Conservation (phyloP, 2,113 vertebrate genomes). For the Carlito syrichta region DNA sequence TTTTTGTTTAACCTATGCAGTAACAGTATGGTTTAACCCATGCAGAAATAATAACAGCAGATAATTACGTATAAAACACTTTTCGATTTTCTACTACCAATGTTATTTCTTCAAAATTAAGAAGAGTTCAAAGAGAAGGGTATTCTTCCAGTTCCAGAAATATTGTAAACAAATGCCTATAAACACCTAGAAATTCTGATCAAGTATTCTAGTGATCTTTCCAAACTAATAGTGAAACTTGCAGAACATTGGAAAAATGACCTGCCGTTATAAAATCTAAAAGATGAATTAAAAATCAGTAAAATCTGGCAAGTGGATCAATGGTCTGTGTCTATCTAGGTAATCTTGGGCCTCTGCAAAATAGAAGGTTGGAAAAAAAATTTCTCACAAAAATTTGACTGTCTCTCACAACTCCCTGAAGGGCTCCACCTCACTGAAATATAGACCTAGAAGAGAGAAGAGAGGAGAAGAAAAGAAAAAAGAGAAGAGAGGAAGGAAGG, state of each 20-base stretch:
- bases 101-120: not conserved
- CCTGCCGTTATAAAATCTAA: not conserved
- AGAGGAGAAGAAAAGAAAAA: no score
- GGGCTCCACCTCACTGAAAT: not conserved
- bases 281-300: not conserved
- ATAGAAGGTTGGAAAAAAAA: not conserved
- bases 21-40: not conserved
- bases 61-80: not conserved
- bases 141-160: not conserved
- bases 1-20: not conserved
- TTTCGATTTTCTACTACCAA: not conserved
- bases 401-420: not conserved
- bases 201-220: not conserved
- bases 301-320: not conserved
- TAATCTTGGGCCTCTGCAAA: not conserved
- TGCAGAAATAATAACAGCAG: not conserved
- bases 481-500: fast-evolving
- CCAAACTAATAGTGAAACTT: not conserved
- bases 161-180: not conserved
- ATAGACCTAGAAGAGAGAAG: not conserved
- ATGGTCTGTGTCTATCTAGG: not conserved
- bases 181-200: not conserved
- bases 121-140: not conserved
- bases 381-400: not conserved
- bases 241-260: not conserved